These are phyloP conservation scores for rat (Rattus norvegicus) DNA, from an alignment of 2,113 vertebrate species.

Conservation along the genomic window DNA sequence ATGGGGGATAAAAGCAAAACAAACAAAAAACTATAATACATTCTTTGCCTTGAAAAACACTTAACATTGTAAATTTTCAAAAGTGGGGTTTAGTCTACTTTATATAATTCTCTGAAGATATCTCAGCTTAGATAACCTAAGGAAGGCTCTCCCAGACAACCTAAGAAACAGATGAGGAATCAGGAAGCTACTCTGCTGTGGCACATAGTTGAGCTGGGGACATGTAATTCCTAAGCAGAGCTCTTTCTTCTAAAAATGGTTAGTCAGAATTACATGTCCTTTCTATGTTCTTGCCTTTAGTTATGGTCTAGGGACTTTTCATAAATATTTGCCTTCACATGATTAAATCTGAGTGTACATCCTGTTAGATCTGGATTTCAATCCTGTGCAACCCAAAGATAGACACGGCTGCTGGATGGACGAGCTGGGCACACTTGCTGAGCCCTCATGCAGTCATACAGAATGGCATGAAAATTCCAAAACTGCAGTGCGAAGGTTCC, in stretches of 20 bases:
- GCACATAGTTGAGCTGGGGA: neutral
- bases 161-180: neutral
- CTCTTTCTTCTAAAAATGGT: too few species aligned
- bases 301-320: neutral
- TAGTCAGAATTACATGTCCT: neutral
- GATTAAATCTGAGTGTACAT: neutral
- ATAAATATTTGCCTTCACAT: fast-evolving
- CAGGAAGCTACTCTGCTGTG: neutral
- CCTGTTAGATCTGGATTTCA: neutral
- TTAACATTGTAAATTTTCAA: neutral
- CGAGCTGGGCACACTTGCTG: fast-evolving
- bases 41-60: neutral
- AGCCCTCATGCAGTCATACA: neutral
- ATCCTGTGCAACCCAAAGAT: neutral
- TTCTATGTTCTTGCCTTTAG: neutral
- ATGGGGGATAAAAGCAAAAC: neutral
- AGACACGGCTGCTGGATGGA: fast-evolving
- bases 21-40: neutral
- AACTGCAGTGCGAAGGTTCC: fast-evolving
- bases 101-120: neutral
- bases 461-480: neutral
- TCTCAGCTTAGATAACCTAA: neutral
- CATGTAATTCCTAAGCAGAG: neutral
- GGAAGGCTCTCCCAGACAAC: neutral
- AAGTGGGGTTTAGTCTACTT: neutral